Percentiles rank a stretch among this genome's conserved stretches.
phyloP scores from a whole-genome alignment of 1,140 invertebrate genomes.

The Aphaenogaster rudis region DNA sequence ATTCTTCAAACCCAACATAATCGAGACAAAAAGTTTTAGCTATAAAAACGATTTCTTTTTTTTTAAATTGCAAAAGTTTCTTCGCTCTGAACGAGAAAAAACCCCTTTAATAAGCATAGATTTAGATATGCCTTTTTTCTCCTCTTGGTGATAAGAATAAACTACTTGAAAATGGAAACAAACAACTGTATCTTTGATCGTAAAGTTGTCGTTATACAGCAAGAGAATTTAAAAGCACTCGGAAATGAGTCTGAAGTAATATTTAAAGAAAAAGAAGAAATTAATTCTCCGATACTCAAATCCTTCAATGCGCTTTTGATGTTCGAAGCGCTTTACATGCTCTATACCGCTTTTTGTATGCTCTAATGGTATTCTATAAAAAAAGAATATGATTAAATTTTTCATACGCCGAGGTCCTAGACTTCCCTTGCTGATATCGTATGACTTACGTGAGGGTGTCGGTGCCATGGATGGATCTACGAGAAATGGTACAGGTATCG shows the following conservation, averaged over 20 bases:
- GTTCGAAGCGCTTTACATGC: background rate
- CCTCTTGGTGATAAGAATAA: background rate
- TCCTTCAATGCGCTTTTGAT: slow-evolving; percentile 6
- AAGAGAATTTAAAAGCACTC: slow-evolving; percentile 25
- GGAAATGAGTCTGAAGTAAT: slow-evolving; percentile 2
- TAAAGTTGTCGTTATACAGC: slow-evolving; percentile 8
- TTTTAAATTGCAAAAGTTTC: background rate
- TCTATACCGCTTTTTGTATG: background rate
- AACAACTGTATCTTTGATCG: background rate
- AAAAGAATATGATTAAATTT: slow-evolving; percentile 27
- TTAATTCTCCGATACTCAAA: background rate
- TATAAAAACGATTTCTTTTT: background rate
- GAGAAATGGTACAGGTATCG: slow-evolving; percentile 82
- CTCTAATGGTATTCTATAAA: background rate
- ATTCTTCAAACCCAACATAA: background rate
- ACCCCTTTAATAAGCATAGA: background rate
- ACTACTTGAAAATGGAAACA: background rate
- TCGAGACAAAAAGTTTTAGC: background rate
- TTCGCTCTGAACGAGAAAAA: background rate
- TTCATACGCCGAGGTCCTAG: background rate
- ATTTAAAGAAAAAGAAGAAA: background rate
- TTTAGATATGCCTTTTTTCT: background rate
- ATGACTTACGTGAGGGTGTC: slow-evolving; percentile 77
- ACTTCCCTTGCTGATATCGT: slow-evolving; percentile 42
- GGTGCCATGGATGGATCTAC: slow-evolving; percentile 79